Evolutionary conservation across 2,113 vertebrate species (phyloP).

Genomic region (Nymphicus hollandicus): DNA sequence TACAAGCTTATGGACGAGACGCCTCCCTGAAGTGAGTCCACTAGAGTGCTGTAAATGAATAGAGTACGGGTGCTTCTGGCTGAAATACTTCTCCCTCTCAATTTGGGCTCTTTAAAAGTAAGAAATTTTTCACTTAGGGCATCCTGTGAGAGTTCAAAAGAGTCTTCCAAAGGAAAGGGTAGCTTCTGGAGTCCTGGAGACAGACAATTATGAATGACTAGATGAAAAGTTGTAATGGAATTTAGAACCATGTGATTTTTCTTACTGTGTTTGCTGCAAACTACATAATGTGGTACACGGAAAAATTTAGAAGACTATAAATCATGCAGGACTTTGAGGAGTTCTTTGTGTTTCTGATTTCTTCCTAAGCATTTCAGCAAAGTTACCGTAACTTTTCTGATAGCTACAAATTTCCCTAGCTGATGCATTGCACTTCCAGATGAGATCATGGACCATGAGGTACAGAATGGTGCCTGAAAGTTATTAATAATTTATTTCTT

Average conservation of each 20-base stretch:
- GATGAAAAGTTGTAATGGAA: conserved; percentile 40
- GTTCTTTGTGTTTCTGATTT: not conserved
- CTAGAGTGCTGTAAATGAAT: not conserved
- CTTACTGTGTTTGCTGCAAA: not conserved
- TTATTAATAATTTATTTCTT: not conserved
- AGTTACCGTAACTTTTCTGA: conserved; percentile 24
- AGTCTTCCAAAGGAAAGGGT: not conserved
- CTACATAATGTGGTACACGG: not conserved
- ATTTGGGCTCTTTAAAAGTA: not conserved
- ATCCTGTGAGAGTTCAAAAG: not conserved
- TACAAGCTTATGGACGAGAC: not conserved
- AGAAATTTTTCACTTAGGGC: not conserved
- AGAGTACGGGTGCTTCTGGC: not conserved
- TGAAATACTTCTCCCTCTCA: not conserved
- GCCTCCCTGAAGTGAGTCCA: not conserved
- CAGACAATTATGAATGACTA: conserved; percentile 42
- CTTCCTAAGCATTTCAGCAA: not conserved
- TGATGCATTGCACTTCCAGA: not conserved
- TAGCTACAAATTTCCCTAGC: not conserved
- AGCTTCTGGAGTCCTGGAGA: not conserved
- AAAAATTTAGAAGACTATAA: conserved; percentile 34
- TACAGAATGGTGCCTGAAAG: not conserved
- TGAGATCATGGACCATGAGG: not conserved
- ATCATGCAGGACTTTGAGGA: conserved; percentile 42
- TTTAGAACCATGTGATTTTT: conserved; percentile 54